Evolutionary conservation across 1,140 invertebrate species (phyloP), one percentile per base, ranked within the genome.

Genomic region (Atta texana): DNA sequence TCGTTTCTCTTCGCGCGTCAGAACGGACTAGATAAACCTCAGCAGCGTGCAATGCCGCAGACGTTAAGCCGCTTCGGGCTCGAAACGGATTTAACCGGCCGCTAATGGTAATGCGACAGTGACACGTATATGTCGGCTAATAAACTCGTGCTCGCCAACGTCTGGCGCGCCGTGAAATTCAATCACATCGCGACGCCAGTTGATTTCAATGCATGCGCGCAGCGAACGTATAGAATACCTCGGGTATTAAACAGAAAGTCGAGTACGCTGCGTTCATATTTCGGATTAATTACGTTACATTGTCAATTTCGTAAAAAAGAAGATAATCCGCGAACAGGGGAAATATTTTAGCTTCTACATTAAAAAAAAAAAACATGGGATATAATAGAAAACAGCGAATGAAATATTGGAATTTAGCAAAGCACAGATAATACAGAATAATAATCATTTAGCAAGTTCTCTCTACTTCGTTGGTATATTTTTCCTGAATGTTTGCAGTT

Each of bases 21-120:
- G 44, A 74, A 44, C 44, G 31, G 66, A 14, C 34, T 72, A 39
- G 66, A 87, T 87, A 84, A 87, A 87, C 18, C 61, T 71, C n/a
- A n/a, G 18, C 18, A n/a, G 68, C 24, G 16, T 12, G 68, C 57
- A 64, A 6, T 7, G 64, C 31, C 53, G 78, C 68, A 31, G 69
- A 84, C 63, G 64, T 87, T 87, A 87, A 87, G 86, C 86, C 72
- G 86, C 80, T 84, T 66, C 80, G 59, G 57, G 72, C 86, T 85
- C 18, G 81, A 72, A 84, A 87, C 71, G 71, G 85, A 87, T 88
- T 84, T 87, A 86, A 87, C 77, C 64, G 57, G 78, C 39, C 64
- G 66, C 63, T 89, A 87, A 89, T 87, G 88, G 77, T 87, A 89
- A 89, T 76, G 86, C 77, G 77, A 89, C 86, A 87, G 86, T 78